Percentiles rank a stretch among this genome's conserved stretches.
phyloP scores from a whole-genome alignment of 2,797 vertebrate species.

The Myotis pilosus region DNA sequence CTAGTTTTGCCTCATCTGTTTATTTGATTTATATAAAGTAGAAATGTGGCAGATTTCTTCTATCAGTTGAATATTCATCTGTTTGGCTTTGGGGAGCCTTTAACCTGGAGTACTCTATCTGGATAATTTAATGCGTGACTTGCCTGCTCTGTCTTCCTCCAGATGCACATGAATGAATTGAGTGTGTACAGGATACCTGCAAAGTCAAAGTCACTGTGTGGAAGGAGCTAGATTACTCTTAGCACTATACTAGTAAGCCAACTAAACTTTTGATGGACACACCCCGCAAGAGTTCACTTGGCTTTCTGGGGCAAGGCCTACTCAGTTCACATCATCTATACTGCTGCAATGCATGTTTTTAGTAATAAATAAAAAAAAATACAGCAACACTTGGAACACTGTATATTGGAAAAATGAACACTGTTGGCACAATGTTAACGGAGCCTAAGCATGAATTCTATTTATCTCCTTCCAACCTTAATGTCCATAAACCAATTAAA shows the following conservation, averaged over 20 bases:
- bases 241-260: background rate
- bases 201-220: background rate
- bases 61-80: background rate
- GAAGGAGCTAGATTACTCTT: background rate
- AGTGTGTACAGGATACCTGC: background rate
- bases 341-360: background rate
- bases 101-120: constrained; percentile 16
- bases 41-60: constrained; percentile 24
- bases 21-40: constrained; percentile 54
- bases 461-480: background rate
- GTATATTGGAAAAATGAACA: background rate
- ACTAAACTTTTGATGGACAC: background rate
- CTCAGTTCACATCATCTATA: background rate
- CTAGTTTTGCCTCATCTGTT: constrained; percentile 15
- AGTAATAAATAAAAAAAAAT: background rate
- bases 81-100: constrained; percentile 26
- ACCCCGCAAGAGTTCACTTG: background rate
- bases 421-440: background rate
- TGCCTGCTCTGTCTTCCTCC: background rate
- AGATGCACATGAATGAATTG: background rate
- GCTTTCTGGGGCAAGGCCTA: background rate
- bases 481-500: background rate
- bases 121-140: constrained; percentile 32
- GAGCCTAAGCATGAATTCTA: background rate
- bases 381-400: background rate